A percentile compares a stretch with the other conserved stretches of the same genome.
Conservation (phyloP, 2,888 invertebrate genomes). For the Ophioninae sp. region DNA sequence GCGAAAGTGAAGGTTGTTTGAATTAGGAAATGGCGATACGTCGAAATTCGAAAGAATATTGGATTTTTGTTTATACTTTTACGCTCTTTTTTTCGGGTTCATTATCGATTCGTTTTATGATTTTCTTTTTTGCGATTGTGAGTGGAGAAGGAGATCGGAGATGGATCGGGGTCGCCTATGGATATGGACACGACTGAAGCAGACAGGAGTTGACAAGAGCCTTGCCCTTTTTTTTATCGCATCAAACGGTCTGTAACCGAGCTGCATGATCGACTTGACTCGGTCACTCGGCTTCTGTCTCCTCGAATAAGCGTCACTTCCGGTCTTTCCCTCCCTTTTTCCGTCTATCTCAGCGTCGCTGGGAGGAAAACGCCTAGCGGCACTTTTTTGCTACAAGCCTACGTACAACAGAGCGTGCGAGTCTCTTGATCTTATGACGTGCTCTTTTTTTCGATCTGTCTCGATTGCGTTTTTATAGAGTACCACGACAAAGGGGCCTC, state of each 20-base stretch:
- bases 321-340: slow-evolving; percentile 7
- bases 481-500: neutral
- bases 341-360: slow-evolving; percentile 32
- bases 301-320: slow-evolving; percentile 74
- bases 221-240: slow-evolving; percentile 72
- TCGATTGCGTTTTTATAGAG: slow-evolving; percentile 25
- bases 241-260: slow-evolving; percentile 77
- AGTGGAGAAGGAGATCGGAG: slow-evolving; percentile 39
- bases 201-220: slow-evolving; percentile 63
- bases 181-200: slow-evolving; percentile 32
- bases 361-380: slow-evolving; percentile 34
- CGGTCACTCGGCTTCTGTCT: slow-evolving; percentile 77
- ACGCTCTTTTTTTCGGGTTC: too few species aligned
- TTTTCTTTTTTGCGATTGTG: neutral
- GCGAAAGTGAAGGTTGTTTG: too few species aligned
- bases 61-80: too few species aligned
- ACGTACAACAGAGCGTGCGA: neutral
- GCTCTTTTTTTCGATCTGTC: slow-evolving; percentile 13
- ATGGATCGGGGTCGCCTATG: slow-evolving; percentile 33
- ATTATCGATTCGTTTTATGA: neutral
- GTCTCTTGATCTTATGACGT: slow-evolving; percentile 4
- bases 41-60: too few species aligned
- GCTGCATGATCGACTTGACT: slow-evolving; percentile 78
- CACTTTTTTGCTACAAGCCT: slow-evolving; percentile 48
- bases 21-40: too few species aligned